Base-by-base conservation (phyloP, 1,140 invertebrate genomes). In the Apis laboriosa region DNA sequence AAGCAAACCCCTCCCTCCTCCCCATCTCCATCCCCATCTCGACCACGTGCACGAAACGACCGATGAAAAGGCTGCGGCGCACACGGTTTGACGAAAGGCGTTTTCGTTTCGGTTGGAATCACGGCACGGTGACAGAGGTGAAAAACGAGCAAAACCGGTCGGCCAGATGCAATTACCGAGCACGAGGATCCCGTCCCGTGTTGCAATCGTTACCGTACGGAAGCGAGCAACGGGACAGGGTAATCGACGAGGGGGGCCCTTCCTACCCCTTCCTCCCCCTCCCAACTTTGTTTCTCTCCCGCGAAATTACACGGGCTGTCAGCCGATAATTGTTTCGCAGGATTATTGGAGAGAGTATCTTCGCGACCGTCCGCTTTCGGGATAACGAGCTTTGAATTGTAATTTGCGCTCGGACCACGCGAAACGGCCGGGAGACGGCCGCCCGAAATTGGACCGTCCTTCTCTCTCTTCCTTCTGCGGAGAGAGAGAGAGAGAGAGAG, bases 161-260 rank as follows among this genome's bases (percentile, higher is more conserved):
- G 61, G 84, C 13, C 84, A 88, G 87, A 89, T 89, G 87, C 87
- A 89, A 89, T 89, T 89, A 89, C 87, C 77, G 84, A 80, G 68
- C 80, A 78, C 34, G 58, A 85, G 60, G 75, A 79, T 81, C 84
- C 83, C 83, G 87, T n/a, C 78, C 76, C 64, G 24, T 7, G 67
- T 49, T 49, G 43, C 67, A 13, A 49, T n/a, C 71, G 71, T 73
- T 73, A 51, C 64, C 66, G 78, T 58, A 68, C 76, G 81, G 76
- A 77, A 77, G 75, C 70, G 55, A 63, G 28, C 75, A 56, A 72
- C 28, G 73, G 64, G 64, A 64, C 64, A 28, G 17, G 53, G 58
- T 71, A 83, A 83, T 83, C 81, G 81, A 70, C 81, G 76, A 78
- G 58, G 56, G 34, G 2, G 56, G 34, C 34, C 34, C 34, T 34